phyloP scores from a whole-genome alignment of 2,113 vertebrate genomes.

The Charadrius vociferus region DNA sequence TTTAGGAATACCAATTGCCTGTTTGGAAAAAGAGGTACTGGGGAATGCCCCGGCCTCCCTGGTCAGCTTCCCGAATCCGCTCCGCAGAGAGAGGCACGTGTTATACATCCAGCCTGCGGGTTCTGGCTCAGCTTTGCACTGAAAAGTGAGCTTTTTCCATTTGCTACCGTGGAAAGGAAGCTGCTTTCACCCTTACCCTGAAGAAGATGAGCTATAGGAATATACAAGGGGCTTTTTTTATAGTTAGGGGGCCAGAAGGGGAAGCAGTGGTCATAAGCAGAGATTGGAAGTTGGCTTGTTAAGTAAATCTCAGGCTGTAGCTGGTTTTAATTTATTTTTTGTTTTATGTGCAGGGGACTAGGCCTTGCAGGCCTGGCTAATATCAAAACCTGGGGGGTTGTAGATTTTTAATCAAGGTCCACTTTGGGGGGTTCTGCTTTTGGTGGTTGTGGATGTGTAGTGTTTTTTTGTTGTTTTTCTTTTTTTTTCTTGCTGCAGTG shows the following conservation, averaged over 20 bases:
- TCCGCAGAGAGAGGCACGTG: not conserved
- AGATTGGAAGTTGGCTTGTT: constrained; percentile 36
- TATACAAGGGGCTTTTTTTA: constrained; percentile 12
- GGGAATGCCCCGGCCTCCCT: not conserved
- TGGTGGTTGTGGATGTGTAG: not conserved
- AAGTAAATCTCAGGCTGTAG: constrained; percentile 53
- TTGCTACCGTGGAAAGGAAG: constrained; percentile 18
- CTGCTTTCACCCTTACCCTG: constrained; percentile 13
- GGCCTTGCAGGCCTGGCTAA: constrained; percentile 53
- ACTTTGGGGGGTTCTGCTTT: constrained; percentile 58
- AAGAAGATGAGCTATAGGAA: constrained; percentile 56
- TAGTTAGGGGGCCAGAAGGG: constrained; percentile 35
- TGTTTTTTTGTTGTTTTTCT: not conserved
- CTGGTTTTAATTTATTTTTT: constrained; percentile 68
- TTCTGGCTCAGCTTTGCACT: not conserved
- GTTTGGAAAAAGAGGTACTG: not conserved
- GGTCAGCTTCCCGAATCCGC: not conserved
- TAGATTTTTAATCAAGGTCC: constrained; percentile 66
- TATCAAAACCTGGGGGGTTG: constrained; percentile 58
- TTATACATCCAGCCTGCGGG: not conserved
- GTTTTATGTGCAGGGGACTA: constrained; percentile 61
- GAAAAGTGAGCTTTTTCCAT: constrained; percentile 23
- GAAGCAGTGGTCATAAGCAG: constrained; percentile 54
- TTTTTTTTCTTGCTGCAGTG: not conserved
- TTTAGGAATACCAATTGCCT: not conserved